A percentile compares a stretch with the other conserved stretches of the same genome.
Evolutionary conservation across 2,797 vertebrate species (phyloP).

Genomic region (Pelobates cultripes): DNA sequence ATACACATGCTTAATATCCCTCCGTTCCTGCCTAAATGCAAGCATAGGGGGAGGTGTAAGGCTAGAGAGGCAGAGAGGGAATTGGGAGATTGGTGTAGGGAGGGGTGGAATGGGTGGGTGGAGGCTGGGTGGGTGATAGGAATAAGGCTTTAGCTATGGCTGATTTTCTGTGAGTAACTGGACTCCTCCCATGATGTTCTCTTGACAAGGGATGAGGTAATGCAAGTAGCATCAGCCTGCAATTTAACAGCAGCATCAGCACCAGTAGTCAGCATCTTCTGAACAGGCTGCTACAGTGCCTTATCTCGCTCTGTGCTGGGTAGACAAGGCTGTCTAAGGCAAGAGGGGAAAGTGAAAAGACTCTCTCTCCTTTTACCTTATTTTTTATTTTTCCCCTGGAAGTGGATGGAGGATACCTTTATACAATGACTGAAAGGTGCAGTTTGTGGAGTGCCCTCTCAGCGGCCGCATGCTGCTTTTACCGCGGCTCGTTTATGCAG

Average conservation of each 20-base stretch:
- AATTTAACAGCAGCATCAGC: slow-evolving; percentile 67
- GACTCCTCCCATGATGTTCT: slow-evolving; percentile 53
- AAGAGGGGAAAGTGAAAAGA: background rate
- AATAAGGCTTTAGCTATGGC: slow-evolving; percentile 6
- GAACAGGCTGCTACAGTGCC: slow-evolving; percentile 56
- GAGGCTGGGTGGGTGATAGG: slow-evolving; percentile 1
- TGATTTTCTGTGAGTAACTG: slow-evolving; percentile 9
- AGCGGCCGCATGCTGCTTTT: slow-evolving; percentile 97
- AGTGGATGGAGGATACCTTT: slow-evolving; percentile 45
- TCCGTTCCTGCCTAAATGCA: slow-evolving; percentile 19
- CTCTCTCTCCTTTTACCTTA: background rate
- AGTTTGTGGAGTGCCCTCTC: slow-evolving; percentile 98
- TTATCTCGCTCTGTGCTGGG: slow-evolving; percentile 6
- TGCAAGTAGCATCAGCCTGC: slow-evolving; percentile 73
- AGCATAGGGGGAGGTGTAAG: slow-evolving; percentile 46
- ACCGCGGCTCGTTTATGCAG: slow-evolving; percentile 97
- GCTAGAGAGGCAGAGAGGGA: slow-evolving; percentile 59
- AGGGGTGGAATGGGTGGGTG: slow-evolving; percentile 29
- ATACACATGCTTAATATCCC: slow-evolving; percentile 8
- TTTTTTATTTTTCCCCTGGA: background rate
- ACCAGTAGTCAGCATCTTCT: slow-evolving; percentile 40
- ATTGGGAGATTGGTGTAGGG: slow-evolving; percentile 48
- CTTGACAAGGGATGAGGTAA: slow-evolving; percentile 76
- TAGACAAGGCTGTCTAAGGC: slow-evolving; percentile 34
- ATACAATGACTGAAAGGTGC: slow-evolving; percentile 92